Evolutionary conservation across 2,888 invertebrate species (phyloP).

Genomic region (Eurois occulta): DNA sequence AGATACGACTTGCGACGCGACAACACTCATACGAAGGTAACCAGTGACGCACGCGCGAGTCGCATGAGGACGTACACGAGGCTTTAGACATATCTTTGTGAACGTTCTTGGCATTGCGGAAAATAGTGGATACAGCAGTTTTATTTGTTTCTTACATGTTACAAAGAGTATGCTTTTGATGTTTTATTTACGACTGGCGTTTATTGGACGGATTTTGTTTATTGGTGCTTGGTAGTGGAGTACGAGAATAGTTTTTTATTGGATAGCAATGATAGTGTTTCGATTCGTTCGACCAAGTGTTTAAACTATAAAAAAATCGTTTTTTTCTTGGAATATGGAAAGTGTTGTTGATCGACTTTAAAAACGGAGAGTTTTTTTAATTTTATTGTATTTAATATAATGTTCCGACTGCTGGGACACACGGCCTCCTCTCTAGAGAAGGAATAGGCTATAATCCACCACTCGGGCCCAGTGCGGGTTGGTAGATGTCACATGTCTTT

Average conservation of each 20-base stretch:
- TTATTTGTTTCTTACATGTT: slow-evolving; percentile 46
- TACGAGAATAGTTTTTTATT: slow-evolving; percentile 18
- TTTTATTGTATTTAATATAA: no score
- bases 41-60: background rate
- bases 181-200: slow-evolving; percentile 43
- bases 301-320: background rate
- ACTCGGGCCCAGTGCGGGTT: no score
- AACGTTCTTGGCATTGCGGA: slow-evolving; percentile 29
- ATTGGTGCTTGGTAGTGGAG: slow-evolving; percentile 29
- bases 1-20: background rate
- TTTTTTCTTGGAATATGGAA: background rate
- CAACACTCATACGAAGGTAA: background rate
- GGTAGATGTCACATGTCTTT: no score
- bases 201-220: slow-evolving; percentile 49
- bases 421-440: no score
- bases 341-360: background rate
- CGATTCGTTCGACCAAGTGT: background rate
- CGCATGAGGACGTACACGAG: background rate
- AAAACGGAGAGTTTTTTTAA: no score
- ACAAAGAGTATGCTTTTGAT: slow-evolving; percentile 43
- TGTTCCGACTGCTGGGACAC: no score
- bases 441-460: no score
- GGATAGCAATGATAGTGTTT: background rate
- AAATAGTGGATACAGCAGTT: slow-evolving; percentile 37
- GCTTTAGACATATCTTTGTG: slow-evolving; percentile 20